phyloP scores from a whole-genome alignment of 2,888 invertebrate species.

The Chymomyza procnemis region DNA sequence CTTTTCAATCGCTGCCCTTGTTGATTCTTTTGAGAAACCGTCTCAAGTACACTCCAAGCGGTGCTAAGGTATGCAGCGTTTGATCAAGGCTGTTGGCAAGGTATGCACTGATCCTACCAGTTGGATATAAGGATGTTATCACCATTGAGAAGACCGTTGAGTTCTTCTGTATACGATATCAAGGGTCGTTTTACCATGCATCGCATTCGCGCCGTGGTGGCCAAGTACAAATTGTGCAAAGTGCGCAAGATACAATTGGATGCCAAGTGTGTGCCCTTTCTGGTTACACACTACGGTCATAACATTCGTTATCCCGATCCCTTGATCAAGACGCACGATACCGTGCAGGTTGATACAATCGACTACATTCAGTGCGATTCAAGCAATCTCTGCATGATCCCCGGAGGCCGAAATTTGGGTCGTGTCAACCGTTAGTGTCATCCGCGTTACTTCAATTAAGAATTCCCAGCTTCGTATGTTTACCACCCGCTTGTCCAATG shows the following conservation, averaged over 20 bases:
- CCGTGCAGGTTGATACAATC: constrained; percentile 96
- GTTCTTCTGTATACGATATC: constrained; percentile 98
- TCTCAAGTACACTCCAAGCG: constrained; percentile 98
- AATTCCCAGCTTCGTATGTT: constrained; percentile 98
- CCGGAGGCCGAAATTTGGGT: constrained; percentile 99
- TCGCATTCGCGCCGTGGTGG: constrained; percentile 97
- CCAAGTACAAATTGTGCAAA: constrained; percentile 99
- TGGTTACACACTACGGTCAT: constrained; percentile 97
- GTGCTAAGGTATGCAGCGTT: constrained; percentile 98
- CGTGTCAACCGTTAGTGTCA: constrained; percentile 98
- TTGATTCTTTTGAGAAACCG: constrained; percentile 98
- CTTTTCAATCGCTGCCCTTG: constrained; percentile 96
- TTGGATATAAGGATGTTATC: constrained; percentile 99
- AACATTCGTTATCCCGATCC: constrained; percentile 99
- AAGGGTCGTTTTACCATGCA: constrained; percentile 99
- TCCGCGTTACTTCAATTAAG: constrained; percentile 99
- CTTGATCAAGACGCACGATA: constrained; percentile 96
- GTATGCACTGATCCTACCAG: constrained; percentile 98
- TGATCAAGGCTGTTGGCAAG: constrained; percentile 99
- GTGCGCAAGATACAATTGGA: constrained; percentile 93
- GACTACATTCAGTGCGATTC: constrained; percentile 99
- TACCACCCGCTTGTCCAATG: constrained; percentile 97
- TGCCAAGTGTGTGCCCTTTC: constrained; percentile 95
- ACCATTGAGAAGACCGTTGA: constrained; percentile 99
- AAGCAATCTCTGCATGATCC: constrained; percentile 99